These are phyloP conservation scores for Dreissena polymorpha DNA, from an alignment of 1,140 invertebrate genomes.

Conservation along the genomic window DNA sequence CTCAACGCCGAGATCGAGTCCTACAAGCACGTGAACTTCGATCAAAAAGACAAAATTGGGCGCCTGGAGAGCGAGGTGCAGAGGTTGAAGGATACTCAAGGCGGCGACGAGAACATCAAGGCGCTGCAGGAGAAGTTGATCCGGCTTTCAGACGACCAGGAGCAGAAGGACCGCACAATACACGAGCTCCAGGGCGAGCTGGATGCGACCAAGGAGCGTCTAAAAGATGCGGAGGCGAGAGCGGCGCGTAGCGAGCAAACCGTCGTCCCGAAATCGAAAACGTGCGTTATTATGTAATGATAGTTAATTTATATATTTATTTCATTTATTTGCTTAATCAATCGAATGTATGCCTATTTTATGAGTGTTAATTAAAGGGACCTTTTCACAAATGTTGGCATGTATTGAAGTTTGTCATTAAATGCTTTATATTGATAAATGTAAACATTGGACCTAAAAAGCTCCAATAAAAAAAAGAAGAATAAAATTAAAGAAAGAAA, in stretches of 20 bases:
- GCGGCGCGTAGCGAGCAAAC: constrained; percentile 3
- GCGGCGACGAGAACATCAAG: constrained; percentile 45
- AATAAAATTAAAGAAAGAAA: no score
- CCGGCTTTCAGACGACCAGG: constrained; percentile 48
- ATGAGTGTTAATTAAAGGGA: no score
- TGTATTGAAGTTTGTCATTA: no score
- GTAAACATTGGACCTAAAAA: no score
- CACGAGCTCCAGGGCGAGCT: constrained; percentile 41
- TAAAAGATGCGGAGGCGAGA: constrained; percentile 36
- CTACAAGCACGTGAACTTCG: constrained; percentile 12
- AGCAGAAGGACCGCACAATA: constrained; percentile 44
- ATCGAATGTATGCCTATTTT: no score
- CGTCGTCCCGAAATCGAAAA: constrained; percentile 36
- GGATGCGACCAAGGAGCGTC: constrained; percentile 34
- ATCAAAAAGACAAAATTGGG: constrained; percentile 21
- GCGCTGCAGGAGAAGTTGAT: constrained; percentile 51
- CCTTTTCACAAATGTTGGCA: no score
- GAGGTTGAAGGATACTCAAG: constrained; percentile 42
- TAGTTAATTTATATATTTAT: no score
- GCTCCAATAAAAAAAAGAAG: no score
- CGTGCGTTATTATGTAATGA: constrained; percentile 48
- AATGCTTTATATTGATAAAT: no score
- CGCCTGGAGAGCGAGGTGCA: constrained; percentile 30
- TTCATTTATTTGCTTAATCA: no score
- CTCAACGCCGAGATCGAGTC: constrained; percentile 30